Evolutionary conservation across 2,113 vertebrate species (phyloP).

Genomic region (Benitochromis conjunctus): DNA sequence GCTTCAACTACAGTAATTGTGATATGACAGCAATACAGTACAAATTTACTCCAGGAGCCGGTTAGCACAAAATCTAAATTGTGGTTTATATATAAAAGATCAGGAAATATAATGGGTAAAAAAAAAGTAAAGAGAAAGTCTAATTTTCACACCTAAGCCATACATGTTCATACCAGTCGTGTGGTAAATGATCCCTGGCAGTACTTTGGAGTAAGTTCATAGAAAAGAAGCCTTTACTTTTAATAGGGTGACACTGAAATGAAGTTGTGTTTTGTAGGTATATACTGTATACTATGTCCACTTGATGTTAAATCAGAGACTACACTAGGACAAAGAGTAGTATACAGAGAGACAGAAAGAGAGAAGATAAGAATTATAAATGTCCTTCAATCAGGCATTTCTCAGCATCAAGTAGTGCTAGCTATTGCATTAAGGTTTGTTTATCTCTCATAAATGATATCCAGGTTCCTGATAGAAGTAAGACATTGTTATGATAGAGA

Average conservation of each 20-base stretch:
- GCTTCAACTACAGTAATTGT: neutral
- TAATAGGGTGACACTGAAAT: constrained; percentile 7
- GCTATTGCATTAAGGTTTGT: constrained; percentile 78
- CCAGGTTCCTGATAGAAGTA: constrained; percentile 88
- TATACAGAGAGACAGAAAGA: constrained; percentile 6
- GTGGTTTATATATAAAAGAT: neutral
- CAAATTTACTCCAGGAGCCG: neutral
- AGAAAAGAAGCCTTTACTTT: constrained; percentile 8
- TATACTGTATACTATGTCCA: constrained; percentile 19
- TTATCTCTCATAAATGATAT: constrained; percentile 74
- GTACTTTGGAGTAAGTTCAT: neutral
- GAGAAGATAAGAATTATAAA: neutral
- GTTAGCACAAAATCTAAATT: neutral
- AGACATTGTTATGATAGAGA: constrained; percentile 87
- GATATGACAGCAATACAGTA: constrained; percentile 8
- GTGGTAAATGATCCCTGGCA: neutral
- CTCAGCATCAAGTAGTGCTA: constrained; percentile 42
- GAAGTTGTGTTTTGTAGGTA: neutral
- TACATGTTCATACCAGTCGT: neutral
- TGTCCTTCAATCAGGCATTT: constrained; percentile 20
- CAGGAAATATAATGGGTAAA: neutral
- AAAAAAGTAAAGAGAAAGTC: neutral
- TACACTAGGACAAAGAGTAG: neutral
- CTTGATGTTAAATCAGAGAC: neutral
- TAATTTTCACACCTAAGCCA: neutral